phyloP scores from a whole-genome alignment of 2,888 invertebrate genomes.

The Oxytorus armatus region DNA sequence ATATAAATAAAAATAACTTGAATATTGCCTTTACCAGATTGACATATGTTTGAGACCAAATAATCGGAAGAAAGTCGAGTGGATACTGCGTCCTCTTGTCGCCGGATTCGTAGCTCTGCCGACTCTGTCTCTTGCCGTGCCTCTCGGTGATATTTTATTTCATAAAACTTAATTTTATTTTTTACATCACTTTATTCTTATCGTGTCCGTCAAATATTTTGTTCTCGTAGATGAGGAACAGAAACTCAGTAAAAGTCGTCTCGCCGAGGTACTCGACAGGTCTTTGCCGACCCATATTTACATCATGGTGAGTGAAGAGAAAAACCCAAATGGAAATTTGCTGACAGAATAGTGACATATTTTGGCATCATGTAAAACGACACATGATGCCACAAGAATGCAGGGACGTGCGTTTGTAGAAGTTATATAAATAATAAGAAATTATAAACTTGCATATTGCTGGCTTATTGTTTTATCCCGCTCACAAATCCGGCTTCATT shows the following conservation, averaged over 20 bases:
- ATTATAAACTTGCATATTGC: no score
- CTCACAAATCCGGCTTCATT: no score
- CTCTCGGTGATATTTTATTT: constrained; percentile 76
- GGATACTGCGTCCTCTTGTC: constrained; percentile 91
- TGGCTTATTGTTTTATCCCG: no score
- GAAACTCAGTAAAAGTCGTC: constrained; percentile 84
- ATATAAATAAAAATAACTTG: not conserved
- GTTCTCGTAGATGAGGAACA: constrained; percentile 79
- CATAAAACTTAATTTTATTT: not conserved
- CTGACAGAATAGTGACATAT: no score
- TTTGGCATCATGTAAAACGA: no score
- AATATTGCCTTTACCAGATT: constrained; percentile 80
- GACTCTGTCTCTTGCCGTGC: constrained; percentile 85
- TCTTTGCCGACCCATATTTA: constrained; percentile 88
- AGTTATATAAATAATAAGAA: no score
- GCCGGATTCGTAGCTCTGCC: constrained; percentile 88
- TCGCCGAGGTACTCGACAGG: constrained; percentile 86
- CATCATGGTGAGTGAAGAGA: constrained; percentile 86
- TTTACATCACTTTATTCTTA: constrained; percentile 28
- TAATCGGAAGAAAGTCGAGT: constrained; percentile 87
- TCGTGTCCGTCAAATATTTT: not conserved
- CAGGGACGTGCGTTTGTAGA: no score
- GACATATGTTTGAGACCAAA: constrained; percentile 86
- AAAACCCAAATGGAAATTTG: not conserved
- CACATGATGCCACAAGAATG: no score